Base-by-base conservation (phyloP, 2,888 invertebrate species). In the Mythimna pallens region DNA sequence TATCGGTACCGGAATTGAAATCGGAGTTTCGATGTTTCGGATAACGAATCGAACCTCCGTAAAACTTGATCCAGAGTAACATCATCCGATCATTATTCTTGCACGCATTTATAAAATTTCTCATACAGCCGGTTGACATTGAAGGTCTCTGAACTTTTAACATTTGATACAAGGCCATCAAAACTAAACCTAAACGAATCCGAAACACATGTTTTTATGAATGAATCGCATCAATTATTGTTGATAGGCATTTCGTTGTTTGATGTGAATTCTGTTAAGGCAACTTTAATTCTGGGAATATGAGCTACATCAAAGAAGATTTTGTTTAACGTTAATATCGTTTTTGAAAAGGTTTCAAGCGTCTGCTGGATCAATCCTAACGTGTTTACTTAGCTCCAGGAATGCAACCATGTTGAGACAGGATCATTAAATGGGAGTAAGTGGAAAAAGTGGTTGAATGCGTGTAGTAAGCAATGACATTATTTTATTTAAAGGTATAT, bases 351-450 rank as follows among this genome's bases (percentile, higher is more conserved):
- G 61, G 50, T 66, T 57, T 69, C 70, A 65, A 75, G 74, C 40
- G 52, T 8, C 20, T 70, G 69, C 70, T 79, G 73, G 73, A 86
- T 72, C 75, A 57, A 52, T 65, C 61, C 67, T 85, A 87, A 80
- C 85, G 80, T 85, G 83, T 85, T 85, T 65, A 34, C 62, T 78
- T 68, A 78, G 69, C 73, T 75, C 65, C 52, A 68, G 59, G 81
- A 67, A 70, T 43, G 30, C 54, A 76, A 77, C 65, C 73, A 76
- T 70, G 80, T 76, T 61, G 43, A 65, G 80, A 80, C 87, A 64
- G 73, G 77, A 86, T 84, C 68, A 79, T 82, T 86, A 72, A 84
- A 81, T 66, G 67, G 80, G 73, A 62, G 70, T 77, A 67, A 75
- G 68, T 63, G 61, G 57, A 67, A 85, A 78, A 82, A 82, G 82